Percentiles rank a stretch among this genome's conserved stretches.
Evolutionary conservation across 1,140 invertebrate genomes (phyloP).

Genomic region (Eurosta solidaginis): DNA sequence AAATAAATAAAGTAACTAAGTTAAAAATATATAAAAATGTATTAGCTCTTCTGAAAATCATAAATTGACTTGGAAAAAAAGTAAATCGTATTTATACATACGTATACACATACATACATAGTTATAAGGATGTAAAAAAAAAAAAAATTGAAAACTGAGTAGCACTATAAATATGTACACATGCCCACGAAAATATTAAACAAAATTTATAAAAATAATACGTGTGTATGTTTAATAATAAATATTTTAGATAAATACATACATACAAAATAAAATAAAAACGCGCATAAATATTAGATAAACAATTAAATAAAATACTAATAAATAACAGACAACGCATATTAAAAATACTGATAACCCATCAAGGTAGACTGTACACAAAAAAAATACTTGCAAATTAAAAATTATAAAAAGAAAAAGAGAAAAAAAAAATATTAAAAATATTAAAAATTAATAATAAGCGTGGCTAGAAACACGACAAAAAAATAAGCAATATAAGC

Average conservation of each 20-base stretch:
- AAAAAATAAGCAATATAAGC: conserved; percentile 25
- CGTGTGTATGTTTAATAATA: too few relatives aligned
- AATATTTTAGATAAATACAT: conserved; percentile 27
- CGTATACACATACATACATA: not conserved
- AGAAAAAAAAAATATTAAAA: not conserved
- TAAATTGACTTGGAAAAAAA: conserved; percentile 11
- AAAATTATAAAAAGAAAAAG: not conserved
- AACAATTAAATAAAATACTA: conserved; percentile 20
- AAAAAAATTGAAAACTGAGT: too few relatives aligned
- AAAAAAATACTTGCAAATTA: not conserved
- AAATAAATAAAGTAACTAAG: not conserved
- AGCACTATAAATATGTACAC: not conserved
- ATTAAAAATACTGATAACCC: conserved; percentile 1
- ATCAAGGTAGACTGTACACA: not conserved
- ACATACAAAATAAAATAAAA: not conserved
- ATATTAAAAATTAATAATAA: conserved; percentile 3
- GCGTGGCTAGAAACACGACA: conserved; percentile 1
- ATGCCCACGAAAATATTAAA: not conserved
- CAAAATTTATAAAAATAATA: not conserved
- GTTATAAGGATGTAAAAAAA: too few relatives aligned
- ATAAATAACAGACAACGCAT: too few relatives aligned
- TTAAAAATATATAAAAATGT: not conserved
- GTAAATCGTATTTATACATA: conserved; percentile 8
- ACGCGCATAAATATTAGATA: conserved; percentile 8
- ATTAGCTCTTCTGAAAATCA: conserved; percentile 26